These are phyloP conservation scores for Galerucella nymphaeae DNA, from an alignment of 2,888 invertebrate species.

Conservation along the genomic window DNA sequence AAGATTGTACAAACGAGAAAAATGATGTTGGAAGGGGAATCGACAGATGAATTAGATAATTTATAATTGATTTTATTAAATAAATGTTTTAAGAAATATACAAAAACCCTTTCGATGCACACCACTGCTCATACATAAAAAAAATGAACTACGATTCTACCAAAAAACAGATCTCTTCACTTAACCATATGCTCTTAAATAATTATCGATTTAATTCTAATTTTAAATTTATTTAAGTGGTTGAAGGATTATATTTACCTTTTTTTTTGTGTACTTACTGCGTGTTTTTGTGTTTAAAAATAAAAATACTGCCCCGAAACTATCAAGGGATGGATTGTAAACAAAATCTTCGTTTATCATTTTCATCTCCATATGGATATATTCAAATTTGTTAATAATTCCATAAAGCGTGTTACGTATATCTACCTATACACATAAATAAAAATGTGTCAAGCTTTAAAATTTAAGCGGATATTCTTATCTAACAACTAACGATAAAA, in stretches of 20 bases:
- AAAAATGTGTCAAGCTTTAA: background rate
- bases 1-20: conserved; percentile 57
- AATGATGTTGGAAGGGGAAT: conserved; percentile 60
- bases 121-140: too few relatives aligned
- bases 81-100: background rate
- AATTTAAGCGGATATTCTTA: conserved; percentile 35
- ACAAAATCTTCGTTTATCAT: too few relatives aligned
- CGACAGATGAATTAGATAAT: conserved; percentile 63
- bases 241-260: too few relatives aligned
- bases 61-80: conserved; percentile 25
- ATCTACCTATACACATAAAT: background rate
- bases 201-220: too few relatives aligned
- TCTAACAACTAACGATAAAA: conserved; percentile 36
- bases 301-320: too few relatives aligned
- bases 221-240: too few relatives aligned
- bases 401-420: background rate
- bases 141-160: background rate
- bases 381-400: background rate
- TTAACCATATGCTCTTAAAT: too few relatives aligned
- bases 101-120: too few relatives aligned
- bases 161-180: background rate
- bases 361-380: background rate
- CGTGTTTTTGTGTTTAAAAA: too few relatives aligned
- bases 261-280: too few relatives aligned
- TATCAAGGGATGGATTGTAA: too few relatives aligned